Conservation (phyloP, 2,888 invertebrate genomes). For the Lumbricus terrestris region DNA sequence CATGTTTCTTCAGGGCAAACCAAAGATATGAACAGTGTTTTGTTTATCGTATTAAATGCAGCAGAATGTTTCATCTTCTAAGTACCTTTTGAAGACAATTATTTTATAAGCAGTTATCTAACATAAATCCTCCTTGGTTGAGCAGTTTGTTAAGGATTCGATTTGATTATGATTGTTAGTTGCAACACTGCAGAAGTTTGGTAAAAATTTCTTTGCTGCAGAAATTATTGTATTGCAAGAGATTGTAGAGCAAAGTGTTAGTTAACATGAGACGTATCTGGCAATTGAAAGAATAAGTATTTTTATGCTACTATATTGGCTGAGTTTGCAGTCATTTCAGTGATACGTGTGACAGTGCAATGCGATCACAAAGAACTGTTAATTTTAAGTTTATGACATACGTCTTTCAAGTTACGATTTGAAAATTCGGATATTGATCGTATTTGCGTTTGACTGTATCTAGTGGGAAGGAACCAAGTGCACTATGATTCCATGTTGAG, state of each 20-base stretch:
- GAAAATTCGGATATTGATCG: no score
- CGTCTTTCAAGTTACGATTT: not conserved
- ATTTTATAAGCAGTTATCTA: not conserved
- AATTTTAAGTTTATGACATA: not conserved
- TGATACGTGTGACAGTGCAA: not conserved
- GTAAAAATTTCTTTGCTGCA: not conserved
- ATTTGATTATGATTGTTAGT: not conserved
- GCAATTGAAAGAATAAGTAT: no score
- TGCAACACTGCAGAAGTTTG: not conserved
- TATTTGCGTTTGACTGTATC: not conserved
- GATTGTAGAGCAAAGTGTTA: no score
- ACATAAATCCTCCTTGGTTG: not conserved
- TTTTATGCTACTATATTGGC: not conserved
- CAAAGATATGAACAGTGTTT: not conserved
- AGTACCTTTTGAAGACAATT: not conserved
- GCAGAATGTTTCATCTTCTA: not conserved
- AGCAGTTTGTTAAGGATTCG: not conserved
- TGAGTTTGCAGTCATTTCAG: not conserved
- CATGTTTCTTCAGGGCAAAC: not conserved
- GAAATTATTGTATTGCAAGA: not conserved
- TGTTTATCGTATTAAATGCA: not conserved
- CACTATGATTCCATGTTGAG: not conserved
- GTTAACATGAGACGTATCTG: no score
- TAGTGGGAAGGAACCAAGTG: not conserved
- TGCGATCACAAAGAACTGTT: no score